phyloP scores from a whole-genome alignment of 2,113 vertebrate species.

The Zosterops borbonicus region DNA sequence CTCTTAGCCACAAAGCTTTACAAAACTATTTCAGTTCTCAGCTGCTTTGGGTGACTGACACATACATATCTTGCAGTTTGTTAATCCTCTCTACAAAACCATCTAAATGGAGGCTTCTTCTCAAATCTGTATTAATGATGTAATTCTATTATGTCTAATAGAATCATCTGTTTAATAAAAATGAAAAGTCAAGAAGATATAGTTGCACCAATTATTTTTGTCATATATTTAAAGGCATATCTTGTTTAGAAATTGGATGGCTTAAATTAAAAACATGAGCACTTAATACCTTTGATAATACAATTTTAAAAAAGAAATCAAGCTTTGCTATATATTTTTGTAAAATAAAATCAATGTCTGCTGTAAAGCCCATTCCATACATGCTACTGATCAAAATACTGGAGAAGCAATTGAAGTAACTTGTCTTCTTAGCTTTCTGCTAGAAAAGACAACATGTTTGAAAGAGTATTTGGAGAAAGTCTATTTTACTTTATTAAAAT shows the following conservation, averaged over 20 bases:
- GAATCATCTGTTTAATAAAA: neutral
- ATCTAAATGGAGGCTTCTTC: slow-evolving; percentile 6
- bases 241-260: neutral
- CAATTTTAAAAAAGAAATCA: neutral
- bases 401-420: neutral
- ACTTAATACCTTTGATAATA: neutral
- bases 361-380: neutral
- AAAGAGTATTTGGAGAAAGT: neutral
- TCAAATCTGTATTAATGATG: slow-evolving; percentile 26
- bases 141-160: neutral
- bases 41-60: slow-evolving; percentile 4
- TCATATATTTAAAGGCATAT: neutral
- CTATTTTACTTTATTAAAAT: neutral
- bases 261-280: neutral
- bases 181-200: neutral
- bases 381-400: neutral
- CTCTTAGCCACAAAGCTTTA: slow-evolving; percentile 5
- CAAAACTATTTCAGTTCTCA: slow-evolving; percentile 22
- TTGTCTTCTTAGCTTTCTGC: neutral
- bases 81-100: slow-evolving; percentile 13
- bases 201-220: neutral
- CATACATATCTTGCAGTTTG: neutral
- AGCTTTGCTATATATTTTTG: neutral
- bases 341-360: neutral
- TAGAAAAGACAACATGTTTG: neutral